Evolutionary conservation across 2,888 invertebrate species (phyloP).

Genomic region (Dasypogon diadema): DNA sequence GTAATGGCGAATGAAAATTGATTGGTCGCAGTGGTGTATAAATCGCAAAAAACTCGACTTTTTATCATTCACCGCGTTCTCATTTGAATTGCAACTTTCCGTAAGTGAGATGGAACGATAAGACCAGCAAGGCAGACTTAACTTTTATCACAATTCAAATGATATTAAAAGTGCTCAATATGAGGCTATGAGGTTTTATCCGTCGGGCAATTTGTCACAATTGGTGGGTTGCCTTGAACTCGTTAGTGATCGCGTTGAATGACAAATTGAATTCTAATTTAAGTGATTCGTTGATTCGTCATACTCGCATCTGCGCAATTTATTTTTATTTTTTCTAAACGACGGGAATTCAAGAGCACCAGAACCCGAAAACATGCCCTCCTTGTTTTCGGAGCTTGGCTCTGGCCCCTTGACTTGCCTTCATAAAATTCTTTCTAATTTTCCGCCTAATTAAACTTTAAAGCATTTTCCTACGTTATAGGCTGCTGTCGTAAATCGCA

Average conservation of each 20-base stretch:
- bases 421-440: constrained; percentile 41
- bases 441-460: constrained; percentile 37
- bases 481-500: neutral
- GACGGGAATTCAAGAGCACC: constrained; percentile 25
- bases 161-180: neutral
- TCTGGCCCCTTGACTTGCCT: neutral
- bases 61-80: too few species aligned
- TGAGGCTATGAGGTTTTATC: too few species aligned
- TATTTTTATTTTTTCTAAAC: neutral
- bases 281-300: constrained; percentile 18
- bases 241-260: constrained; percentile 35
- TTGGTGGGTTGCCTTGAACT: constrained; percentile 22
- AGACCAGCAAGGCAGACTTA: too few species aligned
- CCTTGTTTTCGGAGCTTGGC: neutral
- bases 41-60: too few species aligned
- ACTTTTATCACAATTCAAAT: neutral
- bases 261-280: constrained; percentile 37
- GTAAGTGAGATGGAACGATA: neutral
- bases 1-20: too few species aligned
- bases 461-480: constrained; percentile 28
- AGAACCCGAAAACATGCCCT: neutral
- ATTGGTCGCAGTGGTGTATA: too few species aligned
- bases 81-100: too few species aligned
- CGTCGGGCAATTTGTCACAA: neutral
- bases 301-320: constrained; percentile 7